These are phyloP conservation scores for Drosophila willistoni DNA, from an alignment of 1,140 invertebrate species.

Conservation along the genomic window DNA sequence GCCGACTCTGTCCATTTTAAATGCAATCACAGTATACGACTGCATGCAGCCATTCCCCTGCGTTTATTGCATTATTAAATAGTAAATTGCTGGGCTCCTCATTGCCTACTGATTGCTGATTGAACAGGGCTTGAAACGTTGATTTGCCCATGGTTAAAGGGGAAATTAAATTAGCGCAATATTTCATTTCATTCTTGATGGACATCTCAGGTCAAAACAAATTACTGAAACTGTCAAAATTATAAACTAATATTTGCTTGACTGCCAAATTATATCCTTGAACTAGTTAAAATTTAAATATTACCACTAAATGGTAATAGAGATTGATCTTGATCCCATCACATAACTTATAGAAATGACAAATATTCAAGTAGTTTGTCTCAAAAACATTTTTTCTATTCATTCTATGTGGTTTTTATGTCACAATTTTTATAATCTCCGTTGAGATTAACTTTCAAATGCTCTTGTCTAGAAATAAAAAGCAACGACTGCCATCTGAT, in stretches of 20 bases:
- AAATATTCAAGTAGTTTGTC: too few species aligned
- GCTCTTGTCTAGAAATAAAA: too few species aligned
- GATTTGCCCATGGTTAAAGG: constrained; percentile 38
- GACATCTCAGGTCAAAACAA: background rate
- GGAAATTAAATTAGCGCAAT: constrained; percentile 49
- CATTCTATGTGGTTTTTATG: too few species aligned
- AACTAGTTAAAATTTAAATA: too few species aligned
- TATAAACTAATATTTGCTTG: background rate
- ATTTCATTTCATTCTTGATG: background rate
- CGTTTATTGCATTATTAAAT: constrained; percentile 54
- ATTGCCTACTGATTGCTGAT: constrained; percentile 48
- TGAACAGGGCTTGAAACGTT: constrained; percentile 31
- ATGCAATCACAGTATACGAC: constrained; percentile 34
- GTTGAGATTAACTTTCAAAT: too few species aligned
- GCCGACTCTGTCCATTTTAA: constrained; percentile 60
- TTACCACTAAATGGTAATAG: too few species aligned
- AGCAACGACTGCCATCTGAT: too few species aligned
- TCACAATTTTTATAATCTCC: too few species aligned
- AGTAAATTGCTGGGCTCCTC: constrained; percentile 54
- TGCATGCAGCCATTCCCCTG: constrained; percentile 8
- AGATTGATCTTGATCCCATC: too few species aligned
- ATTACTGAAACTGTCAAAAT: background rate
- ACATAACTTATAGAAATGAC: too few species aligned
- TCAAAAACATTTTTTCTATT: too few species aligned
- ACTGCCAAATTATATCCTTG: too few species aligned